These are phyloP conservation scores for Melolontha melolontha DNA, from an alignment of 2,888 invertebrate genomes.

Conservation along the genomic window DNA sequence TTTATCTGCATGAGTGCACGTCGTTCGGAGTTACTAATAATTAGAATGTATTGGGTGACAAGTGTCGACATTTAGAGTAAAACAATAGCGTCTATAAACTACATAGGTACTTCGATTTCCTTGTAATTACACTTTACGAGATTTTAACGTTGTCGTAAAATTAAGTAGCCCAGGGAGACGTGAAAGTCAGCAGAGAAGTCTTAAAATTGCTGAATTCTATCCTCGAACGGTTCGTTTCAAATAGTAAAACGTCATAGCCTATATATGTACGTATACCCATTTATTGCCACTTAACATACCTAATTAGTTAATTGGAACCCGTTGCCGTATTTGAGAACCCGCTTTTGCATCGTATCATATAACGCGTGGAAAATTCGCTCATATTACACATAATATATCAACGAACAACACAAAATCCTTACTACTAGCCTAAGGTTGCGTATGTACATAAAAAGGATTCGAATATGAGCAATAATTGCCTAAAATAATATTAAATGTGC, in stretches of 20 bases:
- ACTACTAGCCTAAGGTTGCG: no score
- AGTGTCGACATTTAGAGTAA: neutral
- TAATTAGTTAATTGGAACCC: slow-evolving; percentile 34
- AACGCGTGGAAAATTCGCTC: no score
- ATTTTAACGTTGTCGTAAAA: slow-evolving; percentile 15
- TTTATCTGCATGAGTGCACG: no score
- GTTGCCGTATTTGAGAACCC: slow-evolving; percentile 9
- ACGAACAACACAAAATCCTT: no score
- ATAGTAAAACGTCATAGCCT: slow-evolving; percentile 5
- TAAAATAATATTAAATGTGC: no score
- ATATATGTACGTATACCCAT: slow-evolving; percentile 9
- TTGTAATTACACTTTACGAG: slow-evolving; percentile 24
- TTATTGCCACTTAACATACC: slow-evolving; percentile 26
- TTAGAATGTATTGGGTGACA: slow-evolving; percentile 8
- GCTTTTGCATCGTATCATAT: neutral
- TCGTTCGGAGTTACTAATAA: no score
- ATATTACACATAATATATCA: no score
- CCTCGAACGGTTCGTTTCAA: neutral
- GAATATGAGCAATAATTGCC: no score
- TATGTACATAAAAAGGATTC: no score
- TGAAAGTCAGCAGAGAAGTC: neutral
- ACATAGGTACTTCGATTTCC: slow-evolving; percentile 9
- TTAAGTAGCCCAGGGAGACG: neutral
- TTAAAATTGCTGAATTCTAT: slow-evolving; percentile 18
- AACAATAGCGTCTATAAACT: slow-evolving; percentile 28